Base-by-base conservation (phyloP, 2,113 vertebrate species). In the Murina feae region DNA sequence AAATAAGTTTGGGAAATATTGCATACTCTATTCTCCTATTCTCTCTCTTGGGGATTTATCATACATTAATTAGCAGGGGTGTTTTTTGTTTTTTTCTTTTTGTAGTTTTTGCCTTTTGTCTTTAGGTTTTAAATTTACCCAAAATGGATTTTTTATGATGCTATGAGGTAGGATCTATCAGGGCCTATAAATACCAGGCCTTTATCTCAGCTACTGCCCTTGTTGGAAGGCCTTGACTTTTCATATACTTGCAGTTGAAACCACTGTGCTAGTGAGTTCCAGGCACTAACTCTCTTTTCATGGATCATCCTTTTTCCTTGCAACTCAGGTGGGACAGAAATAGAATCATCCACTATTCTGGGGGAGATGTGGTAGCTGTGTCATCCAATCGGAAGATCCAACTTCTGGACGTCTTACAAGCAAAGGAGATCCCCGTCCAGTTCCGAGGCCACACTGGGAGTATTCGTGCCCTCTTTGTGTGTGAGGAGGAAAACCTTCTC, bases 331-430 rank as follows among this genome's bases (percentile, higher is more conserved):
- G 96, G 42, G 99, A 99, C 90, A 80, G 35, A 6, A 96, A 96
- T 18, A 98, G 99, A 83, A 96, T 98, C 80, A 96, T 99, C n/a
- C 98, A 99, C 90, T 99, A 98, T 96, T 85, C 79, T 0, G 98
- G 99, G 0, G 98, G 99, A 13, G 28, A 96, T 1, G 16, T 98
- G 85, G 94, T 99, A 81, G 99, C 97, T 0, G 8, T 97, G 49
- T 98, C 99, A 75, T 98, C 95, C 63, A 98, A 98, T 91, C 96
- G 97, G 1, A 95, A 90, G 28, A 97, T 99, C 90, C 98, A 90
- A 20, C 97, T 99, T 25, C 89, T 99, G 55, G 90, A 97, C 0
- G 63, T 98, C 55, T 11, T 42, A 0, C 86, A 97, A 1, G 65
- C 95, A 55, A 98, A 97, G 7, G 96, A 97, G 53, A 23, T 91